Evolutionary conservation across 2,113 vertebrate genomes (phyloP), one percentile per base, ranked within the genome.

Genomic region (Mesitornis unicolor): DNA sequence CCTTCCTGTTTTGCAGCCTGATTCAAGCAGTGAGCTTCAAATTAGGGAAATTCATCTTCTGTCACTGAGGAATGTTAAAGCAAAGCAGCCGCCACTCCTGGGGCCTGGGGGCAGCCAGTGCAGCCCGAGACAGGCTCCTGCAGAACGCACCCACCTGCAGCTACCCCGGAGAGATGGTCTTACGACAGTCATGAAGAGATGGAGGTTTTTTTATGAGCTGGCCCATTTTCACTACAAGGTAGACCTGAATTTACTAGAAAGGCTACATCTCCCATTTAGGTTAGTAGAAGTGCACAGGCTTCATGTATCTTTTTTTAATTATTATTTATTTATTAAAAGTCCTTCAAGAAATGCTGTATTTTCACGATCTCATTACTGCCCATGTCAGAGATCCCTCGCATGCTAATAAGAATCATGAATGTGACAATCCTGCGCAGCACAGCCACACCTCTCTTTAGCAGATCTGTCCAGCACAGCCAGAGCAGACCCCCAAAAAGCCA

Each of bases 121-220:
- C 43, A 13, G 4, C n/a, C 53, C 2, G 4, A 57, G 48, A 10
- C 40, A 42, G 67, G 13, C 38, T 3, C 77, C 38, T 1, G 4
- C 69, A 48, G 50, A 9, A 15, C 4, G 50, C 48, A 33, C 47
- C 47, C 57, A 21, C 36, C 73, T 42, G 16, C 82, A 18, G 0
- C 10, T 10, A 19, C 45, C 17, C 54, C 1, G 1, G 7, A 53
- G 45, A 51, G 65, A 15, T 1, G 33, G 25, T 78, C 38, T 40
- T 31, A 17, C 0, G 7, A 11, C 43, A 35, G 4, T 0, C 64
- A 26, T 25, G 36, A 18, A 14, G 5, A 19, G 25, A 35, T 2
- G 3, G 18, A 53, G 17, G 16, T 45, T 13, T 36, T 13, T 33
- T 31, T 18, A 59, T 25, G 6, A 70, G 8, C 6, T 17, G 36